Percentiles rank a stretch among this genome's conserved stretches.
Evolutionary conservation across 2,113 vertebrate genomes (phyloP).

Genomic region (Antechinus flavipes): DNA sequence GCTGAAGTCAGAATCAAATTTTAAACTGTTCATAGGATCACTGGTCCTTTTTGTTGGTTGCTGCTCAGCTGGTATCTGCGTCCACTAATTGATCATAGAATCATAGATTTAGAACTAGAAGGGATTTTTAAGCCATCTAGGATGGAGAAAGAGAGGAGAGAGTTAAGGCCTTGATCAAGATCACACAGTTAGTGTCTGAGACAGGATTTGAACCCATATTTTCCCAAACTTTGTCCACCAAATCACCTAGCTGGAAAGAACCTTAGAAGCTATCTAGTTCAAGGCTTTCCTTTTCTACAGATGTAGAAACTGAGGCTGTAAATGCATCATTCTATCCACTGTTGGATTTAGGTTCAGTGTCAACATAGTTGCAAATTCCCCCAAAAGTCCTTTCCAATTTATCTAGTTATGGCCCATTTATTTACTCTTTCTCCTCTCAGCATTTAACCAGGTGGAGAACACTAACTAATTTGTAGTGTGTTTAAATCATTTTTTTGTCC

Average conservation of each 20-base stretch:
- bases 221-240: neutral
- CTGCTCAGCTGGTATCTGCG: neutral
- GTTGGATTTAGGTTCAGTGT: neutral
- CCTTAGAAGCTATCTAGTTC: neutral
- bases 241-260: neutral
- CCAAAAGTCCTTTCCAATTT: too few species aligned
- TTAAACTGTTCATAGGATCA: neutral
- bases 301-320: neutral
- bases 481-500: neutral
- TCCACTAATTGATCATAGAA: neutral
- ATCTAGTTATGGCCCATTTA: too few species aligned
- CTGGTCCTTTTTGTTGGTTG: neutral
- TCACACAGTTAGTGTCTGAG: constrained; percentile 21
- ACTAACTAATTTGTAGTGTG: neutral
- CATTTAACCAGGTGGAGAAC: neutral
- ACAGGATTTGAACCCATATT: neutral
- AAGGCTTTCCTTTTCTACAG: neutral
- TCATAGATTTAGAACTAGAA: neutral
- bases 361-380: constrained; percentile 15
- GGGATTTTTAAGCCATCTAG: neutral
- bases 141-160: constrained; percentile 37
- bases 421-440: neutral
- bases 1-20: neutral
- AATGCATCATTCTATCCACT: neutral
- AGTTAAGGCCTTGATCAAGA: constrained; percentile 37